Percentiles rank a stretch among this genome's conserved stretches.
Evolutionary conservation across 2,888 invertebrate species (phyloP).

Genomic region (Cheilosia variabilis): DNA sequence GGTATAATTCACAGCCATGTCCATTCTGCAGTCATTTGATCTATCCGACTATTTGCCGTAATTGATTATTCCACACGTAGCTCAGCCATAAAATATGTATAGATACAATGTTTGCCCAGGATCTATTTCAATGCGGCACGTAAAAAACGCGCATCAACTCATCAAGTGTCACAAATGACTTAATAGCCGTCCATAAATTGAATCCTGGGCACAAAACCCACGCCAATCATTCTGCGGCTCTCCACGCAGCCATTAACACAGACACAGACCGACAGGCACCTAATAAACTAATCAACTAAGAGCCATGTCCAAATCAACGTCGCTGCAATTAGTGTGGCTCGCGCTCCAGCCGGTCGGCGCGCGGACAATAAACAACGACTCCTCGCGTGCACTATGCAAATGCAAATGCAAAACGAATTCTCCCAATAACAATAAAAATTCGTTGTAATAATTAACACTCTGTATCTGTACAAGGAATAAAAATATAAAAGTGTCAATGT

Average conservation of each 20-base stretch:
- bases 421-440: conserved; percentile 28
- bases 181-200: conserved; percentile 43
- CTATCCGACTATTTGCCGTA: background rate
- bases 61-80: background rate
- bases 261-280: conserved; percentile 52
- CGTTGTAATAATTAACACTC: conserved; percentile 52
- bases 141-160: conserved; percentile 28
- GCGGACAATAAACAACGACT: conserved; percentile 52
- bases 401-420: background rate
- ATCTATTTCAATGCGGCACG: conserved; percentile 3
- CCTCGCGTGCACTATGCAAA: conserved; percentile 68
- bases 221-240: conserved; percentile 33
- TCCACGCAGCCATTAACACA: conserved; percentile 27
- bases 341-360: conserved; percentile 1
- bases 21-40: background rate
- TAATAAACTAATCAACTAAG: conserved; percentile 64
- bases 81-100: background rate
- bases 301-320: conserved; percentile 50
- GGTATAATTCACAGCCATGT: too few species aligned
- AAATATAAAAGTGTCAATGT: conserved; percentile 33
- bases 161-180: conserved; percentile 54
- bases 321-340: conserved; percentile 57
- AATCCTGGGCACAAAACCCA: conserved; percentile 39
- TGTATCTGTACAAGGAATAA: conserved; percentile 29
- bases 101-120: background rate